phyloP scores from a whole-genome alignment of 2,113 vertebrate genomes.

The Ceuthmochares aereus region DNA sequence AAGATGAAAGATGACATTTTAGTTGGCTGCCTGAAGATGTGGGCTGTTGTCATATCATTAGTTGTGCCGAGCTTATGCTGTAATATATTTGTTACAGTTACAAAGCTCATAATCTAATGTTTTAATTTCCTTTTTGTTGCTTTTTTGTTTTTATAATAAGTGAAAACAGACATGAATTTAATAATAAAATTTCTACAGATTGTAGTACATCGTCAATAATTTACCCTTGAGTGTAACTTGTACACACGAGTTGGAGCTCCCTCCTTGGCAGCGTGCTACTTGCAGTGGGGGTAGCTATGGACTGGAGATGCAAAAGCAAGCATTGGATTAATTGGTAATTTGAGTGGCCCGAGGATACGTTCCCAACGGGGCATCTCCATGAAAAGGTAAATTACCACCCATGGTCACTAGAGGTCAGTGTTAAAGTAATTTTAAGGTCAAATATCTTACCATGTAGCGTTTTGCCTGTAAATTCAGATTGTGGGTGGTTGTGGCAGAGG shows the following conservation, averaged over 20 bases:
- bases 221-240: not conserved
- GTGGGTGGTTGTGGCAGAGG: not conserved
- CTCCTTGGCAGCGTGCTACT: not conserved
- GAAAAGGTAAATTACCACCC: not conserved
- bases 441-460: not conserved
- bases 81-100: not conserved
- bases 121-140: not conserved
- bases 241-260: not conserved
- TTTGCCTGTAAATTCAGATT: not conserved
- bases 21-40: not conserved
- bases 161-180: not conserved
- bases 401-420: constrained; percentile 32
- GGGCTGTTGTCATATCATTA: not conserved
- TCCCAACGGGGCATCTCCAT: not conserved
- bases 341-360: fast-evolving
- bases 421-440: constrained; percentile 12
- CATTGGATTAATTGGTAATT: not conserved
- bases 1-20: not conserved
- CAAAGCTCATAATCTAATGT: fast-evolving
- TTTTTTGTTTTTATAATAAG: not conserved
- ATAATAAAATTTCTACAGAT: not conserved
- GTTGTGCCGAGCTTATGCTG: not conserved
- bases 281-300: not conserved
- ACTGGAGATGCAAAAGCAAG: not conserved
- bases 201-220: not conserved